Base-by-base conservation (phyloP, 2,888 invertebrate genomes). In the Drosophila algonquin region DNA sequence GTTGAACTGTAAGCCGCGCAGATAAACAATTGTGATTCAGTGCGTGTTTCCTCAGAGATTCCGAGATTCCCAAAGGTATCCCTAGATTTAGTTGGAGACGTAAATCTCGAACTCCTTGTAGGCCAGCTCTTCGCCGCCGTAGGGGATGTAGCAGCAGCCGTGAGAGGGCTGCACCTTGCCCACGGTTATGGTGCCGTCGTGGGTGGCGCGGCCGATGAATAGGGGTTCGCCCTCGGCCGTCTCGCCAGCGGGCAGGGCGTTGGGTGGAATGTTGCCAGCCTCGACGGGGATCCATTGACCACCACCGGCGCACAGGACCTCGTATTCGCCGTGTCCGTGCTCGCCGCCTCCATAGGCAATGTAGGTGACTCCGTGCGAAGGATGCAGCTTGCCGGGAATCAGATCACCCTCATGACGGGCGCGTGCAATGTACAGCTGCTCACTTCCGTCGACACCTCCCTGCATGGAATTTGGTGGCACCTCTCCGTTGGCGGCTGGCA, bases 91-190 rank as follows among this genome's bases (percentile, higher is more conserved):
- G 77, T 89, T 80, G 48, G 86, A 63, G 60, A 91, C 86, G 60
- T 97, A 94, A 81, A 97, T 93, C 93, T 97, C 97, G 90, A 95
- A 97, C 57, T 96, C 95, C n/a, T 94, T 94, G 93, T 95, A 96
- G 55, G 95, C 94, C 63, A 97, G 91, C 90, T 97, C 97, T 84
- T 95, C 94, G 50, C 97, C 97, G 0, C 93, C 96, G 90, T 95
- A 97, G n/a, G 97, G 94, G 92, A 97, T 96, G 94, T 97, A 97
- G 91, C 96, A 95, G 60, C 95, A 95, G 30, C 94, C 95, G 89
- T 97, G 97, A 9, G 96, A 96, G 45, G 95, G 95, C 85, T 97
- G 97, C 2, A 97, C 95, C 93, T 97, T 97, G 87, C 97, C 97
- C 30, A 95, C 94, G 27, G 96, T 96, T 53, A 96, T 76, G 68